A percentile compares a stretch with the other conserved stretches of the same genome.
phyloP scores from a whole-genome alignment of 2,797 vertebrate genomes.

The Protonibea diacanthus region DNA sequence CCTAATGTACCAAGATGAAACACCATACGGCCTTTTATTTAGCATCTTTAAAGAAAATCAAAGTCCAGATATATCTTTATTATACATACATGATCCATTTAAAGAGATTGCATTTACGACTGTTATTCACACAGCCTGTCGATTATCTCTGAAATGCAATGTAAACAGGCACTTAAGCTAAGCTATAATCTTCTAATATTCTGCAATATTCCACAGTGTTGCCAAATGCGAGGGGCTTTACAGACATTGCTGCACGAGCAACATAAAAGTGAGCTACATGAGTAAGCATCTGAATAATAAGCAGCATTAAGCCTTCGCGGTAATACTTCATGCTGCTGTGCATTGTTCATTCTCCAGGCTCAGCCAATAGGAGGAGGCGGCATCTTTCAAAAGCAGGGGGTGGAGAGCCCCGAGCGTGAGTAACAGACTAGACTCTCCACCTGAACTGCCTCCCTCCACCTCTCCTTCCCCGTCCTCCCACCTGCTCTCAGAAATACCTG shows the following conservation, averaged over 20 bases:
- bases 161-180: constrained; percentile 55
- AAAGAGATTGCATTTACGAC: constrained; percentile 6
- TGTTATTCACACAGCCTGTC: constrained; percentile 29
- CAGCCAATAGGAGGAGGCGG: constrained; percentile 61
- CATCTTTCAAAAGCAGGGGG: constrained; percentile 69
- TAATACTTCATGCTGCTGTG: constrained; percentile 22
- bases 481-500: constrained; percentile 52
- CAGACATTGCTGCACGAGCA: constrained; percentile 30
- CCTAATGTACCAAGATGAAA: constrained; percentile 76
- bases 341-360: constrained; percentile 42
- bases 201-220: constrained; percentile 32
- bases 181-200: constrained; percentile 62
- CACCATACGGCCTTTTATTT: constrained; percentile 55
- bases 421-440: constrained; percentile 36
- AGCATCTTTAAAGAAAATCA: constrained; percentile 21
- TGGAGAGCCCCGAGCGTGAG: constrained; percentile 58
- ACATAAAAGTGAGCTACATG: constrained; percentile 32
- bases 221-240: constrained; percentile 42
- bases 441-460: constrained; percentile 23
- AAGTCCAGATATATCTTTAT: constrained; percentile 38
- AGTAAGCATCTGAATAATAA: constrained; percentile 36
- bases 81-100: constrained; percentile 28
- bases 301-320: constrained; percentile 25
- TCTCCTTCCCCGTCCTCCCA: constrained; percentile 12
- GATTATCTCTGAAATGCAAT: constrained; percentile 47